Conservation (phyloP, 30 jellyfish, hydroid and myxozoan species). For the Calvadosia cruxmelitensis region DNA sequence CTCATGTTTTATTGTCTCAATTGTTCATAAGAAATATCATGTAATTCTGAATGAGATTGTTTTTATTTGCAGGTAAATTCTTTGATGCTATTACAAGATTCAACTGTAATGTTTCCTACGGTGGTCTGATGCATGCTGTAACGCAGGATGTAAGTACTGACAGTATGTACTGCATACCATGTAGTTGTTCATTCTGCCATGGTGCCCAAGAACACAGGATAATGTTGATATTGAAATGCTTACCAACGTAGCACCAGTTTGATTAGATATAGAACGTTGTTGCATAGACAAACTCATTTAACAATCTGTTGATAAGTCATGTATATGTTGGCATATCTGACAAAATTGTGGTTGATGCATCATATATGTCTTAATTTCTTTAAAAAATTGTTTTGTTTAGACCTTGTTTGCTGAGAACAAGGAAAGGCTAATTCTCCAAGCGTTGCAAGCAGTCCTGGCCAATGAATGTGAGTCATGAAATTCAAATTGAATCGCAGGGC, state of each 20-base stretch:
- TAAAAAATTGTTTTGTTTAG: conserved; percentile 9
- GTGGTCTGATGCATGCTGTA: conserved; percentile 91
- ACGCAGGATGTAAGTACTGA: conserved; percentile 71
- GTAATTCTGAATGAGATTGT: no score
- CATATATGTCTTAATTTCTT: background rate
- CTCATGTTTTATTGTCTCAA: no score
- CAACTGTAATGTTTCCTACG: conserved; percentile 70
- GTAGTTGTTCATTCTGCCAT: no score
- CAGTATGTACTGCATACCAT: no score
- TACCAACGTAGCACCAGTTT: no score
- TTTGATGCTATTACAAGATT: conserved; percentile 85
- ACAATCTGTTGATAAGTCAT: no score
- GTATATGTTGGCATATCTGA: background rate
- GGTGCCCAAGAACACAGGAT: no score
- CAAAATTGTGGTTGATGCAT: background rate
- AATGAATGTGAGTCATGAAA: conserved; percentile 52
- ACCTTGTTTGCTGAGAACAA: conserved; percentile 84
- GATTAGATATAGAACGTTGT: no score
- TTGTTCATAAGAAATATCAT: no score
- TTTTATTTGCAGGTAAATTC: conserved; percentile 27
- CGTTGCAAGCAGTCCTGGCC: conserved; percentile 47
- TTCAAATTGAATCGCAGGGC: background rate
- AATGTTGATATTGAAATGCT: no score
- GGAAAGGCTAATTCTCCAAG: conserved; percentile 69
- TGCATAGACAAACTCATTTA: no score